These are phyloP conservation scores for Camelus bactrianus DNA, from an alignment of 2,113 vertebrate species.

Conservation along the genomic window DNA sequence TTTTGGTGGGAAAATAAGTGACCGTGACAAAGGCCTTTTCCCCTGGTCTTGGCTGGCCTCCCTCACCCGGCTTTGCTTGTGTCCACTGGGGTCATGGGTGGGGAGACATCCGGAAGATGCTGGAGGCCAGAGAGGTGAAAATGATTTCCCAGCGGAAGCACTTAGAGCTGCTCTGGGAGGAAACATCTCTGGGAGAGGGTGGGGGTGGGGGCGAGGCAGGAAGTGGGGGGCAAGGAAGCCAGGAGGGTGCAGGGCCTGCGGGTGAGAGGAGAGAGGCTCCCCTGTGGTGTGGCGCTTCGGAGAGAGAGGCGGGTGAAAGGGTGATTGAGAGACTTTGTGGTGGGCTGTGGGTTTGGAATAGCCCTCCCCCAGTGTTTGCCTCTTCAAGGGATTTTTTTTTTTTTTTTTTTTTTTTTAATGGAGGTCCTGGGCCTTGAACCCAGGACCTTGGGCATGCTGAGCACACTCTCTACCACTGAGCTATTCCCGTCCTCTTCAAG, in stretches of 20 bases:
- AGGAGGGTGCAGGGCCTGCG: not conserved
- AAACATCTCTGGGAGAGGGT: not conserved
- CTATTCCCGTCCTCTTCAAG: not conserved
- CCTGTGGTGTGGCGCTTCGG: not conserved
- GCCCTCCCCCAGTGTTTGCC: not conserved
- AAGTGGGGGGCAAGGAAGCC: not conserved
- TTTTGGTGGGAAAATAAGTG: not conserved
- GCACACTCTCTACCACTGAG: no score
- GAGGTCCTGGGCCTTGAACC: no score
- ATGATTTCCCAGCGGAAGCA: constrained; percentile 7
- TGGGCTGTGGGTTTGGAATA: not conserved
- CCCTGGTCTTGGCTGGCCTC: not conserved
- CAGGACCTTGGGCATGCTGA: no score
- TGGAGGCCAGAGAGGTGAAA: not conserved
- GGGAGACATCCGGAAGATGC: not conserved
- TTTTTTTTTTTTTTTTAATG: not conserved
- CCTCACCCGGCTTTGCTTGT: not conserved
- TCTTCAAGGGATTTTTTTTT: not conserved
- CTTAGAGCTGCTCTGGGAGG: not conserved
- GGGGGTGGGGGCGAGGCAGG: accelerated
- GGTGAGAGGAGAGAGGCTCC: not conserved
- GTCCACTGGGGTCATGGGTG: not conserved
- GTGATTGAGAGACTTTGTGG: not conserved
- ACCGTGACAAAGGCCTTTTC: not conserved
- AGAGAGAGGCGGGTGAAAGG: not conserved